Evolutionary conservation across 2,888 invertebrate genomes (phyloP), one percentile per base, ranked within the genome.

Genomic region (Drosophila niveifrons): DNA sequence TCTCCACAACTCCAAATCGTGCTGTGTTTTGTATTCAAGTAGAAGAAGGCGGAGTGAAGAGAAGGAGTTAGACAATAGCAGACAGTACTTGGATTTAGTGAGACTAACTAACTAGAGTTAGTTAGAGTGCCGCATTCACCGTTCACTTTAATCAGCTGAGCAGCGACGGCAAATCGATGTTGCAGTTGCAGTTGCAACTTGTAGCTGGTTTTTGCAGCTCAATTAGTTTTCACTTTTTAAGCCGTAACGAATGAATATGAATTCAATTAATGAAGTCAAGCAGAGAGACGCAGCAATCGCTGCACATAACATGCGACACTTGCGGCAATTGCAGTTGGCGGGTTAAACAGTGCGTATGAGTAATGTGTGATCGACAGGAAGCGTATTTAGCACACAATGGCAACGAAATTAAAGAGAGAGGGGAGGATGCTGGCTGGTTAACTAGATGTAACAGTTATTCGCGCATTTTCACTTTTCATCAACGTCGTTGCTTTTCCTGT

Each of bases 1-100:
- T 93, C 95, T 94, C 96, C 96, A 95, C 92, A 95, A 95, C 94
- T 95, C 94, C 94, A 95, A 94, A 94, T 95, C 91, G 65, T 89
- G 87, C 52, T 51, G 51, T 36, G 23, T 31, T 18, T 13, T 1
- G 23, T n/a, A n/a, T n/a, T n/a, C n/a, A 23, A n/a, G 36, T 23
- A 43, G 17, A 11, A 43, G 17, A 11, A 10, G 34, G 34, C 11
- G 11, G 34, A 11, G 36, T 11, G 36, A 28, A 57, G 31, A 29
- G 7, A 17, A 13, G 57, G 31, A 15, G 4, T 43, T 34, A 39
- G 44, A 55, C 43, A 44, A 39, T 52, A 51, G 23, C 11, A 17
- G 1, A 17, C 23, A 36, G 13, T 13, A 13, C 13, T 23, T 46
- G 34, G 18, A 34, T 44, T 56, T 56, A 56, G 55, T 56, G 55